phyloP scores from a whole-genome alignment of 35 echinoderm and acorn worm species.

The Strongylocentrotus purpuratus region DNA sequence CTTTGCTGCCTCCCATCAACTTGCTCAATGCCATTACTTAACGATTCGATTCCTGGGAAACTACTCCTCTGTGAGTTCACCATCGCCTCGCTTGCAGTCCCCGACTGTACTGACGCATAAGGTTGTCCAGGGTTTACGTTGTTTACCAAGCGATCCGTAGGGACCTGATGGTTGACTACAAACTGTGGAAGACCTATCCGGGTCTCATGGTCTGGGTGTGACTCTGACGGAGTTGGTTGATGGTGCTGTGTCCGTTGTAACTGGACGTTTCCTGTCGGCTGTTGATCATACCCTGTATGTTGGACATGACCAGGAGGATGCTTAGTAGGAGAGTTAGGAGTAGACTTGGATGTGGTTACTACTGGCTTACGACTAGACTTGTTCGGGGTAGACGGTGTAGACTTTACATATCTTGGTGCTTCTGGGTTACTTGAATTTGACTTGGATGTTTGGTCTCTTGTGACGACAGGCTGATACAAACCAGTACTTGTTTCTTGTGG shows the following conservation, averaged over 20 bases:
- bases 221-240: neutral
- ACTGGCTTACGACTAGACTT: neutral
- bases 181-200: neutral
- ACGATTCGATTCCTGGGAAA: neutral
- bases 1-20: neutral
- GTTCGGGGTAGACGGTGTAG: neutral
- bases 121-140: neutral
- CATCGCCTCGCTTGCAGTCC: neutral
- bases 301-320: neutral
- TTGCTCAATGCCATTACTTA: conserved; percentile 4
- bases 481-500: neutral
- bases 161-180: neutral
- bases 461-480: neutral
- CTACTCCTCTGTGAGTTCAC: neutral
- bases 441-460: neutral
- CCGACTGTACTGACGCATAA: neutral
- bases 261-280: neutral
- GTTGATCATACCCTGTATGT: neutral
- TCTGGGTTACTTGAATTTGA: neutral
- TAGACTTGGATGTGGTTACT: neutral
- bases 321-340: conserved; percentile 21
- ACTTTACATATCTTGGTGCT: neutral
- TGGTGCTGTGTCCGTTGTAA: neutral
- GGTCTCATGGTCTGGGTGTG: neutral
- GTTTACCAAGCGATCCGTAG: neutral